Base-by-base conservation (phyloP, 2,113 vertebrate genomes). In the Stictonetta naevosa region DNA sequence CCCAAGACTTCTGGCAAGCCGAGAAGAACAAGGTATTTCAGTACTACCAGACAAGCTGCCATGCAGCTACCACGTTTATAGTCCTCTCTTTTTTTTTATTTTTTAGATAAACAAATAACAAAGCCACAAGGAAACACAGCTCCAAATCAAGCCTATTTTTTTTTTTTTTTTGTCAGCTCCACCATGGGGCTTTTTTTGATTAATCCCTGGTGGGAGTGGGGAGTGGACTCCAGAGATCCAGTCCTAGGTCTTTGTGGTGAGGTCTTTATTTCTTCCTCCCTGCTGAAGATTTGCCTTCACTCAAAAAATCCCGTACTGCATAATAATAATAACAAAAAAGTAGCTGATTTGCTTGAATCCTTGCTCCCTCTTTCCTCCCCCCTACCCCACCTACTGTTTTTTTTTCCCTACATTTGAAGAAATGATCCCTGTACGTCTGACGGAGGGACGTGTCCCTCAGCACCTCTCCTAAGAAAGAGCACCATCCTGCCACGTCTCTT, bases 1-100 rank as follows among this genome's bases (percentile, higher is more conserved):
- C 79, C 93, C 96, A 86, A 88, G 97, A 95, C 95, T 69, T 72
- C 94, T 86, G 82, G 90, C 94, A 83, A 95, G 92, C 91, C 74
- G 18, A 86, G 95, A 81, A 66, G 94, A 94, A 23, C 72, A 58
- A 93, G 89, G 91, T 86, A 88, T 95, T 95, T 92, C n/a, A 52
- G 8, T 94, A 33, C 81, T 94, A 78, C 59, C 95, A 72, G 76
- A 74, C 13, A 29, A 87, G 79, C 87, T 93, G 93, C 83, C 50
- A 14, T 5, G 72, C 76, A 79, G 93, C 88, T 72, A 34, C 38
- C 77, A 29, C 1, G 0, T 67, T 69, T 53, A 23, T 78, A 74
- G 52, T 67, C 66, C 10, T 71, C 55, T 69, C 29, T 69, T 50
- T 12, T 23, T 48, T 48, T 46, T 48, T 46, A 19, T 23, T 52